Evolutionary conservation across 2,888 invertebrate genomes (phyloP).

Genomic region (Drosophila subsilvestris): DNA sequence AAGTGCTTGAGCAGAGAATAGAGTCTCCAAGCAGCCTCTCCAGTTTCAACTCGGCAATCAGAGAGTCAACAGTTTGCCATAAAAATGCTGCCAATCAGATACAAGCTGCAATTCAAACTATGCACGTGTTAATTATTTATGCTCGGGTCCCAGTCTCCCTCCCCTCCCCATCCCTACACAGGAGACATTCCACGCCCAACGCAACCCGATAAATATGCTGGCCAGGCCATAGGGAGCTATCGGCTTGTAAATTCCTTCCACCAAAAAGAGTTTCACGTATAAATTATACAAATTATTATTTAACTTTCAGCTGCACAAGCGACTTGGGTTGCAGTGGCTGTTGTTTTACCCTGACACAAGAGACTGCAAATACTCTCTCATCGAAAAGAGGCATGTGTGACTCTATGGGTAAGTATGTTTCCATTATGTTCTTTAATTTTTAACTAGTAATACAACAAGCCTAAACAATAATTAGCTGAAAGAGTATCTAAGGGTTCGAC

Average conservation of each 20-base stretch:
- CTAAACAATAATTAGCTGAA: too few species aligned
- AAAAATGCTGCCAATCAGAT: conserved; percentile 37
- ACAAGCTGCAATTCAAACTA: conserved; percentile 47
- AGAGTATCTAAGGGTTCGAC: background rate
- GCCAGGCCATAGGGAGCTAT: conserved; percentile 55
- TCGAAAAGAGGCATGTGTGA: background rate
- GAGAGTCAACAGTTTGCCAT: conserved; percentile 49
- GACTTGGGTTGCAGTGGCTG: conserved; percentile 6
- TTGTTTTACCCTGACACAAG: background rate
- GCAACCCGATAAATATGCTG: conserved; percentile 42
- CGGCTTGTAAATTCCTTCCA: conserved; percentile 51
- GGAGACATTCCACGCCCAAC: conserved; percentile 27
- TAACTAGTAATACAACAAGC: too few species aligned
- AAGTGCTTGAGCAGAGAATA: conserved; percentile 23
- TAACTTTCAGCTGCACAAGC: conserved; percentile 37
- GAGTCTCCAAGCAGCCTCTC: conserved; percentile 26
- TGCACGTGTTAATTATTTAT: conserved; percentile 75
- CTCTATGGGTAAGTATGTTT: too few species aligned
- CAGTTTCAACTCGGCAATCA: conserved; percentile 43
- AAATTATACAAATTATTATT: conserved; percentile 79
- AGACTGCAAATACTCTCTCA: background rate
- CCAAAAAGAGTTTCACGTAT: conserved; percentile 48
- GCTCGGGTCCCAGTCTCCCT: background rate
- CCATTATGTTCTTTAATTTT: too few species aligned
- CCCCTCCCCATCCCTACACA: background rate